phyloP scores from a whole-genome alignment of 2,888 invertebrate genomes.

The Drosophila birchii region DNA sequence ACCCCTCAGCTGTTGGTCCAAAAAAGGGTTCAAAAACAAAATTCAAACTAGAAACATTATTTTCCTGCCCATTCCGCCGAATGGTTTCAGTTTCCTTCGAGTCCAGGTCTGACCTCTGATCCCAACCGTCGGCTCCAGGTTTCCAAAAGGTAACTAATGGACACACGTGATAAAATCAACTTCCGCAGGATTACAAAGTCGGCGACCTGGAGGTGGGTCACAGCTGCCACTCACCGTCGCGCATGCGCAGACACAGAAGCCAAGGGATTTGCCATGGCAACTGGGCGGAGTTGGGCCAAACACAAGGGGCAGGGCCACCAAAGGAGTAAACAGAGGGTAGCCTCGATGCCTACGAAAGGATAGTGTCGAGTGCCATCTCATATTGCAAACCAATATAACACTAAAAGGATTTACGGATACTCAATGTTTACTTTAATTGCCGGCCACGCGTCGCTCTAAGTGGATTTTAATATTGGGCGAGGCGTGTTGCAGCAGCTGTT shows the following conservation, averaged over 20 bases:
- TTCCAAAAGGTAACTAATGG: constrained; percentile 67
- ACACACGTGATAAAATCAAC: constrained; percentile 72
- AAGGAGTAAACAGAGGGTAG: constrained; percentile 25
- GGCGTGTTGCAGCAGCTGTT: constrained; percentile 60
- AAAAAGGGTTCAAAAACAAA: background rate
- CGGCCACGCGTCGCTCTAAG: constrained; percentile 70
- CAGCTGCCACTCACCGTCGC: constrained; percentile 70
- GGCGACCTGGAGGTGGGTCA: constrained; percentile 33
- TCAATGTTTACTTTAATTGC: constrained; percentile 71
- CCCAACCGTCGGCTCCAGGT: constrained; percentile 17
- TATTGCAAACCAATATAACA: constrained; percentile 37
- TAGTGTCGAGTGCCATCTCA: constrained; percentile 38
- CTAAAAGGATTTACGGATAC: constrained; percentile 73
- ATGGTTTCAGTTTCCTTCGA: constrained; percentile 20
- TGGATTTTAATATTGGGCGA: constrained; percentile 67
- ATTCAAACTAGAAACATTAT: constrained; percentile 1
- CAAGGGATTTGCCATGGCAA: constrained; percentile 62
- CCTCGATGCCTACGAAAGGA: constrained; percentile 50
- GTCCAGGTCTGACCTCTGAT: constrained; percentile 32
- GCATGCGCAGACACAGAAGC: constrained; percentile 71
- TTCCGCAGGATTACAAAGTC: constrained; percentile 74
- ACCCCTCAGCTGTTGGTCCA: background rate
- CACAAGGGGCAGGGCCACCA: constrained; percentile 27
- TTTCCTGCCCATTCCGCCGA: constrained; percentile 6
- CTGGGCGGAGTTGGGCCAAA: constrained; percentile 33